Evolutionary conservation across 2,797 vertebrate species (phyloP).

Genomic region (Moxostoma hubbsi): DNA sequence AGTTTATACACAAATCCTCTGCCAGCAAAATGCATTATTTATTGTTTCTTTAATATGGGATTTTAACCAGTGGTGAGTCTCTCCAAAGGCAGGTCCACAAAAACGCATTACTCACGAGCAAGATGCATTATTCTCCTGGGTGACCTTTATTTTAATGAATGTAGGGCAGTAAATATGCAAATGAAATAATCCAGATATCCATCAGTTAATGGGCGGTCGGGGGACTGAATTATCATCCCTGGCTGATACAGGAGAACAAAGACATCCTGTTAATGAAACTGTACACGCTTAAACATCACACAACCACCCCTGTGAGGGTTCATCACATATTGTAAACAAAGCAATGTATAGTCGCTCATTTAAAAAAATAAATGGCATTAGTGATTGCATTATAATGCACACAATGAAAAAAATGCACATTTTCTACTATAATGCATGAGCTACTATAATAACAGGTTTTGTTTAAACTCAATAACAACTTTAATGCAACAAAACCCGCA

Average conservation of each 20-base stretch:
- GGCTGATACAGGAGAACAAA: constrained; percentile 18
- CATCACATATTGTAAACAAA: neutral
- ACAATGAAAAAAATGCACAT: no score
- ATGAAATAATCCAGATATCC: constrained; percentile 21
- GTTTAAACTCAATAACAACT: no score
- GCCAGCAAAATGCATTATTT: no score
- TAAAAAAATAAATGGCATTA: no score
- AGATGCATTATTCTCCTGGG: neutral
- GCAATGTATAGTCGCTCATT: no score
- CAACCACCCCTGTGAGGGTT: neutral
- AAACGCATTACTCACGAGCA: neutral
- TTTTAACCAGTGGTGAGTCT: no score
- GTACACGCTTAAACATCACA: neutral
- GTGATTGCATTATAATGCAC: no score
- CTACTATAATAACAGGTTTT: no score
- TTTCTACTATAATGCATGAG: no score
- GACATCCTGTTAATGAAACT: constrained; percentile 10
- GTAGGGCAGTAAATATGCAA: constrained; percentile 41
- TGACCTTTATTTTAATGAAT: constrained; percentile 59
- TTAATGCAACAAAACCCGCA: no score
- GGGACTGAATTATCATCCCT: neutral
- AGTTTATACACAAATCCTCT: no score
- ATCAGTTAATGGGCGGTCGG: neutral
- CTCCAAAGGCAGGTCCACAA: neutral
- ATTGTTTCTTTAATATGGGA: no score